phyloP scores from a whole-genome alignment of 2,888 invertebrate species.

The Dromius quadrimaculatus region DNA sequence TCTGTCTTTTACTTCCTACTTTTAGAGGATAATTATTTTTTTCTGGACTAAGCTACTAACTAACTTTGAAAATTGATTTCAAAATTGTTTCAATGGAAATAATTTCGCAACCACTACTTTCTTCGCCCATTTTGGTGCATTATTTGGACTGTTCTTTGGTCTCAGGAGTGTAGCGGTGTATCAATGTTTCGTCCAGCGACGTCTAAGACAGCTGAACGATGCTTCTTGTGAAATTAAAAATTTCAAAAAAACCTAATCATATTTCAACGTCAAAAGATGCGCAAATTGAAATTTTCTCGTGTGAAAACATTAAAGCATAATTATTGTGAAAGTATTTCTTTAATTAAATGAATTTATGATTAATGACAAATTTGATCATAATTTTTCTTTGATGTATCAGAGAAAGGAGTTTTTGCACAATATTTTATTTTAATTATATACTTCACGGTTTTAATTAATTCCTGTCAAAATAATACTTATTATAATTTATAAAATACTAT shows the following conservation, averaged over 20 bases:
- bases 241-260: too few species aligned
- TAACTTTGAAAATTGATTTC: background rate
- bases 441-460: background rate
- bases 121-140: too few species aligned
- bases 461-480: too few species aligned
- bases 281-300: background rate
- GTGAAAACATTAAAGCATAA: background rate
- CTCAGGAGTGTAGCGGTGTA: too few species aligned
- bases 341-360: constrained; percentile 32
- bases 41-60: constrained; percentile 29
- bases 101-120: too few species aligned
- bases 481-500: too few species aligned
- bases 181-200: too few species aligned
- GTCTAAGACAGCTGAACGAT: too few species aligned
- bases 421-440: background rate
- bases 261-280: too few species aligned
- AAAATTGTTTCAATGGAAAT: background rate
- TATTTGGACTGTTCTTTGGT: too few species aligned
- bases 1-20: constrained; percentile 37
- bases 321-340: constrained; percentile 32
- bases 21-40: constrained; percentile 32
- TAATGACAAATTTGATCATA: constrained; percentile 28
- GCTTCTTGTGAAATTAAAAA: too few species aligned
- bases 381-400: constrained; percentile 4
- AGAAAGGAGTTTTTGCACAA: constrained; percentile 3